These are phyloP conservation scores for Henricia sp. DNA, from an alignment of 53 echinoderm and acorn worm species.

Conservation along the genomic window DNA sequence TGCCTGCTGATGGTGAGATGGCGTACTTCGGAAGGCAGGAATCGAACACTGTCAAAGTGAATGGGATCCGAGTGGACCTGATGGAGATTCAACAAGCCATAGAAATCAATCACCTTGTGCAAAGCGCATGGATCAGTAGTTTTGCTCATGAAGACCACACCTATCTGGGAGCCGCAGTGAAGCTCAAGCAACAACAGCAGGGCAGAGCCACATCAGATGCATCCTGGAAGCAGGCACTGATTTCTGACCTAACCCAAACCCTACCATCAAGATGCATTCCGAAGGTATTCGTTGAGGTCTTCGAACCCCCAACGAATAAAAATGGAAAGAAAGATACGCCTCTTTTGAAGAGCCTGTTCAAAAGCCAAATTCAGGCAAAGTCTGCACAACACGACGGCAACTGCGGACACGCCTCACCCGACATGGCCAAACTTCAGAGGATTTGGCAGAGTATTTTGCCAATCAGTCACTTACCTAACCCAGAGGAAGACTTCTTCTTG, in stretches of 20 bases:
- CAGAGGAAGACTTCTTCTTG: conserved; percentile 15
- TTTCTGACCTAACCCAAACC: background rate
- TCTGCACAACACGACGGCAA: no score
- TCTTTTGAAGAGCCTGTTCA: conserved; percentile 22
- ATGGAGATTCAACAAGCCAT: conserved; percentile 49
- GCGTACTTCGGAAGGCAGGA: conserved; percentile 35
- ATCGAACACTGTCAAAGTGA: conserved; percentile 20
- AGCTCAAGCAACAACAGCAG: background rate
- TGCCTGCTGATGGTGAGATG: conserved; percentile 12
- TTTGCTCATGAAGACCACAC: conserved; percentile 20
- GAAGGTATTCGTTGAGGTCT: conserved; percentile 5
- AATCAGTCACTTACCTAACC: conserved; percentile 2
- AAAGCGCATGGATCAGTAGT: conserved; percentile 24
- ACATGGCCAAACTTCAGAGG: background rate
- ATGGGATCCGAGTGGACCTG: conserved; percentile 22
- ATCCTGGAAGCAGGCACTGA: conserved; percentile 19
- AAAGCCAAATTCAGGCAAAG: background rate
- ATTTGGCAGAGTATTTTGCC: conserved; percentile 40
- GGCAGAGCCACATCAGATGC: background rate
- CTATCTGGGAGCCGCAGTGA: conserved; percentile 39
- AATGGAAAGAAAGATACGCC: conserved; percentile 36
- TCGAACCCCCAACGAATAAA: conserved; percentile 24
- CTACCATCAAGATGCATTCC: conserved; percentile 27
- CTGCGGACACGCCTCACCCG: background rate
- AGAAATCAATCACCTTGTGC: conserved; percentile 17